Conservation (phyloP, 2,797 vertebrate genomes). For the Coreius guichenoti region DNA sequence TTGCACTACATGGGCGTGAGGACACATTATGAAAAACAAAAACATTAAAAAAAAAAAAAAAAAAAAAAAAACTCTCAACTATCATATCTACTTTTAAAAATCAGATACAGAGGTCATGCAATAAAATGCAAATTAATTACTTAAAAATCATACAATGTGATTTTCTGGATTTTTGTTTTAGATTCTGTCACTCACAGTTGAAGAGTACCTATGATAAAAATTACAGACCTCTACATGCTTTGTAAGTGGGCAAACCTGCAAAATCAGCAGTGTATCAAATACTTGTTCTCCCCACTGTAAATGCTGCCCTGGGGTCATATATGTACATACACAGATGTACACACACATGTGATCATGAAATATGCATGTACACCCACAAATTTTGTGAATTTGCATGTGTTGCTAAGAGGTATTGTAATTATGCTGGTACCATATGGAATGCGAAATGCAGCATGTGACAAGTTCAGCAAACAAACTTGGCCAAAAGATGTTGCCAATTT, state of each 20-base stretch:
- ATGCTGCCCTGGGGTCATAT: constrained; percentile 44
- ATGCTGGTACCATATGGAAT: neutral
- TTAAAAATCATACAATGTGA: no score
- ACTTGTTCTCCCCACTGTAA: no score
- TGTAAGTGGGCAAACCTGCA: no score
- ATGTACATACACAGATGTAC: neutral
- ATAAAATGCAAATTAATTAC: no score
- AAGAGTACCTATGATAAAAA: no score
- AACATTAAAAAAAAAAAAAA: neutral
- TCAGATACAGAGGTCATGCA: neutral
- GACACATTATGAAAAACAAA: neutral
- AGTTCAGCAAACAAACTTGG: neutral
- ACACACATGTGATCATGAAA: constrained; percentile 20
- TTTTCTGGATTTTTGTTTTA: no score
- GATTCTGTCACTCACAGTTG: no score
- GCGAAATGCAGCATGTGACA: neutral
- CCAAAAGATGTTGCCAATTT: neutral
- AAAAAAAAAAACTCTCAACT: constrained; percentile 2
- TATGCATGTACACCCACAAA: constrained; percentile 30
- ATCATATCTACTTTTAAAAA: constrained; percentile 22
- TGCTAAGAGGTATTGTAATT: neutral
- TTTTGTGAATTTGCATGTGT: constrained; percentile 1
- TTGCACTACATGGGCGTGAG: neutral
- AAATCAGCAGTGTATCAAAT: no score
- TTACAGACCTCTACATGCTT: no score